These are phyloP conservation scores for Zaprionus africanus DNA, from an alignment of 1,140 invertebrate genomes.

Conservation along the genomic window DNA sequence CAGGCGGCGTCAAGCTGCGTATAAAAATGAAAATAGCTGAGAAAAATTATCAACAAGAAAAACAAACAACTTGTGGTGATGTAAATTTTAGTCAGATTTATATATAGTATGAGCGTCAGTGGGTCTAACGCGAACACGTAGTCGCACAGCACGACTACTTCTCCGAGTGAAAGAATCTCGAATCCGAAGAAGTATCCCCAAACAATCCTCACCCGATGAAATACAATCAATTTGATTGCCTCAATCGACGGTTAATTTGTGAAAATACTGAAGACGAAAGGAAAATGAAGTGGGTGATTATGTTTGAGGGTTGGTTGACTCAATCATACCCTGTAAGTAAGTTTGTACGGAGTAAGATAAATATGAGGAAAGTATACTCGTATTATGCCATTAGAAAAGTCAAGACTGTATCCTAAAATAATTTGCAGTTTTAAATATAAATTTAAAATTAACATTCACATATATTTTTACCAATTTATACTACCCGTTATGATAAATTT, in stretches of 20 bases:
- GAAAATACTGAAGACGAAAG: slow-evolving; percentile 54
- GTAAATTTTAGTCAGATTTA: slow-evolving; percentile 54
- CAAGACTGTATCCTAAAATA: neutral
- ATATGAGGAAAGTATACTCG: neutral
- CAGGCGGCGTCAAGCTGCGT: slow-evolving; percentile 62
- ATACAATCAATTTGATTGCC: slow-evolving; percentile 79
- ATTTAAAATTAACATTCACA: too few species aligned
- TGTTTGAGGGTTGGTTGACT: neutral
- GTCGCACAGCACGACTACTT: slow-evolving; percentile 54
- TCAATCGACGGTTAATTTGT: slow-evolving; percentile 81
- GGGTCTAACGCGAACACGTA: slow-evolving; percentile 57
- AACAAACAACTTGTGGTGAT: slow-evolving; percentile 46
- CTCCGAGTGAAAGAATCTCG: neutral
- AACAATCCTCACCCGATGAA: slow-evolving; percentile 38
- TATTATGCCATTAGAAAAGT: neutral
- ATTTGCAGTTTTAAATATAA: too few species aligned
- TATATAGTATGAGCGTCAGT: slow-evolving; percentile 68
- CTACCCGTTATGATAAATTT: neutral
- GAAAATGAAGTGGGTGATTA: neutral
- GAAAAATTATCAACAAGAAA: slow-evolving; percentile 76
- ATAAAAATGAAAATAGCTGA: slow-evolving; percentile 72
- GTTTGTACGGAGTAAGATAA: neutral
- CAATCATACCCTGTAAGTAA: neutral
- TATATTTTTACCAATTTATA: neutral
- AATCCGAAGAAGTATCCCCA: neutral